Conservation (phyloP, 2,113 vertebrate species). For the Siniperca knerii region DNA sequence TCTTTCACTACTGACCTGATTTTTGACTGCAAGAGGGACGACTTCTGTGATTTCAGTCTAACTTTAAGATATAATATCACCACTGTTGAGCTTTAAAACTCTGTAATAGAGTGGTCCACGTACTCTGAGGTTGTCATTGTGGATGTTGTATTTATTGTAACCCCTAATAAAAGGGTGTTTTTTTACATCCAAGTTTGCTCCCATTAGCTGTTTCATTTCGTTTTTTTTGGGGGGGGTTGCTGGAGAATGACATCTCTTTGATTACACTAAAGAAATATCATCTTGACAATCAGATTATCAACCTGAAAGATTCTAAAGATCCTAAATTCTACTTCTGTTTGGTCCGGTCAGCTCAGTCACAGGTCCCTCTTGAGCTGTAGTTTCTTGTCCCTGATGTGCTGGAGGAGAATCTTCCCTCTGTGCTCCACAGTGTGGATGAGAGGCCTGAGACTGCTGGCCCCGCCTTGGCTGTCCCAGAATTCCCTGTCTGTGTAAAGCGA, state of each 20-base stretch:
- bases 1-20: background rate
- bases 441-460: slow-evolving; percentile 78
- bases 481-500: slow-evolving; percentile 87
- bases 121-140: background rate
- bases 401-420: slow-evolving; percentile 85
- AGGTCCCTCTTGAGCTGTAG: slow-evolving; percentile 79
- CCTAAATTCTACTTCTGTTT: background rate
- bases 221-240: background rate
- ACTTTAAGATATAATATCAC: background rate
- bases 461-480: slow-evolving; percentile 90
- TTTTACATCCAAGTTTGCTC: background rate
- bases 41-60: background rate
- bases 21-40: background rate
- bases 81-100: background rate
- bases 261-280: background rate
- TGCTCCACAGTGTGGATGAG: slow-evolving; percentile 83
- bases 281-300: background rate
- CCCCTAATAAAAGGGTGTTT: background rate
- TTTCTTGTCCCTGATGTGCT: slow-evolving; percentile 84
- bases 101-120: background rate
- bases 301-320: too few species aligned
- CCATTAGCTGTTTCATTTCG: background rate
- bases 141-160: background rate
- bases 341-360: slow-evolving; percentile 49
- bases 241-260: background rate